Percentiles rank a stretch among this genome's conserved stretches.
Conservation (phyloP, 2,888 invertebrate genomes). For the Lasioglossum oenotherae region DNA sequence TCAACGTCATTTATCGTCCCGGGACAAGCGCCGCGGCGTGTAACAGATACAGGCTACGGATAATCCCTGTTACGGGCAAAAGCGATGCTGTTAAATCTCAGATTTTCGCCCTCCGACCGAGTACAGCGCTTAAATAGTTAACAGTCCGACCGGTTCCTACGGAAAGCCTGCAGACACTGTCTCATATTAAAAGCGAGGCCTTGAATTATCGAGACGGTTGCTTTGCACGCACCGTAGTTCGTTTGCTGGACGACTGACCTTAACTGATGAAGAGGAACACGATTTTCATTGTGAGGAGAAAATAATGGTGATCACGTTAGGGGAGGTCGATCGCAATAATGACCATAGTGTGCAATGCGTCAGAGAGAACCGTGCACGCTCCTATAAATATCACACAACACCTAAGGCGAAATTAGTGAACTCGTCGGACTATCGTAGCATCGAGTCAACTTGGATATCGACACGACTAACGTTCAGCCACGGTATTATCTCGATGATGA, state of each 20-base stretch:
- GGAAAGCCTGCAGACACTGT: neutral
- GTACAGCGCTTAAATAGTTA: conserved; percentile 18
- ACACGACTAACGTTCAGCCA: conserved; percentile 13
- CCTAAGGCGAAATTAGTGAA: conserved; percentile 61
- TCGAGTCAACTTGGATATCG: conserved; percentile 28
- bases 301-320: neutral
- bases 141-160: conserved; percentile 12
- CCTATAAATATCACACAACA: conserved; percentile 53
- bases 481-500: conserved; percentile 25
- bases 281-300: neutral
- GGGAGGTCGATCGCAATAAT: conserved; percentile 36
- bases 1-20: conserved; percentile 40
- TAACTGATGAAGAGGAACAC: neutral
- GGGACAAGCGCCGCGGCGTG: conserved; percentile 1
- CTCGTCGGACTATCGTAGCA: conserved; percentile 13
- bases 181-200: conserved; percentile 1
- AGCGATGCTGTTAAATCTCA: conserved; percentile 28
- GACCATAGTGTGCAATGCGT: conserved; percentile 8
- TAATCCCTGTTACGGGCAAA: conserved; percentile 20
- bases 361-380: conserved; percentile 3
- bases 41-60: conserved; percentile 31
- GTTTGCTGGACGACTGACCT: neutral
- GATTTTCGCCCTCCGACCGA: conserved; percentile 22
- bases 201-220: neutral
- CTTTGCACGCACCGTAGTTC: neutral